These are phyloP conservation scores for Lasioglossum oenotherae DNA, from an alignment of 2,888 invertebrate genomes.

Conservation along the genomic window DNA sequence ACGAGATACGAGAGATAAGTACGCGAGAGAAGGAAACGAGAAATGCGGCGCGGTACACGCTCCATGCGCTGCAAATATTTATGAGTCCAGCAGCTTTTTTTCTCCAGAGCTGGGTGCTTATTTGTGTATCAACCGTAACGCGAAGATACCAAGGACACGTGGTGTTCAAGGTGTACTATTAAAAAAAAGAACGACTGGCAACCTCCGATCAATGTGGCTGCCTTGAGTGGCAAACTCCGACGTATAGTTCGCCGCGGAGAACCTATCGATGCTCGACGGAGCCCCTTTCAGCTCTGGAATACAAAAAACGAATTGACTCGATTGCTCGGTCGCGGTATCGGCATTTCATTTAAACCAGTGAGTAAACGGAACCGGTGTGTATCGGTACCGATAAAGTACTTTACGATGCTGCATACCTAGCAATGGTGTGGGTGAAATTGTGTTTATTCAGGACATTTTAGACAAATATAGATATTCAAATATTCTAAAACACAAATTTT, in stretches of 20 bases:
- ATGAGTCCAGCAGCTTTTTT: conserved; percentile 44
- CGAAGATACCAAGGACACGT: conserved; percentile 19
- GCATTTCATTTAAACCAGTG: neutral
- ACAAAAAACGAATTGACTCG: neutral
- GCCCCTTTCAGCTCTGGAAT: neutral
- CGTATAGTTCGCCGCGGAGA: neutral
- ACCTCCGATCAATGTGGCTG: conserved; percentile 31
- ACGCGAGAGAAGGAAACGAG: neutral
- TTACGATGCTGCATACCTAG: no score
- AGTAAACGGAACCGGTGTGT: neutral
- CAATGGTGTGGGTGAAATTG: no score
- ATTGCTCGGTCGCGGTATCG: neutral
- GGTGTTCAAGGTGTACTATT: conserved; percentile 41
- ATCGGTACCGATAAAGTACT: neutral
- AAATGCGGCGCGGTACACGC: conserved; percentile 8
- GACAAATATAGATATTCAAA: no score
- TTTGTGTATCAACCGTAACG: conserved; percentile 38
- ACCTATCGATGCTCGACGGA: neutral
- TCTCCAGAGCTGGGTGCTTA: conserved; percentile 41
- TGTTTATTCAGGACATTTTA: no score
- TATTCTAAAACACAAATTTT: no score
- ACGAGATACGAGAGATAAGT: neutral
- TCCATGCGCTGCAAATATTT: conserved; percentile 61
- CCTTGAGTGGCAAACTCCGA: conserved; percentile 7
- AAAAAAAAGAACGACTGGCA: conserved; percentile 35